A percentile compares a stretch with the other conserved stretches of the same genome.
These are phyloP conservation scores for Drosophila kohkoa DNA, from an alignment of 1,140 invertebrate species.

Conservation along the genomic window DNA sequence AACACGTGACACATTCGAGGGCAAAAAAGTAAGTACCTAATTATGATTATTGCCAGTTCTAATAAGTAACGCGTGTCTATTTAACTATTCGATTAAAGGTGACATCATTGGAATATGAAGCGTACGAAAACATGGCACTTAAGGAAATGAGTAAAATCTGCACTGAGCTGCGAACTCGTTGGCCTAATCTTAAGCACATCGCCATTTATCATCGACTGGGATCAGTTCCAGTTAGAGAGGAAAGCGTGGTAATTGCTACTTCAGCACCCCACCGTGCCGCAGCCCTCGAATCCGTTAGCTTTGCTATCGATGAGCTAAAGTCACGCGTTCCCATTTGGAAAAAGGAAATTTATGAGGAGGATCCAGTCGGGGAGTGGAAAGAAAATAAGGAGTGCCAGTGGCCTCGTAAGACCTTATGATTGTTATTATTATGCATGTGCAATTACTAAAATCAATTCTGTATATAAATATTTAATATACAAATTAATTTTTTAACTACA, in stretches of 20 bases:
- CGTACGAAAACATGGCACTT: constrained; percentile 95
- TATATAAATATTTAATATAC: constrained; percentile 7
- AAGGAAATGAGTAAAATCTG: constrained; percentile 94
- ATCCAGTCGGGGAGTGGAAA: constrained; percentile 88
- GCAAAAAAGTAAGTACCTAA: constrained; percentile 88
- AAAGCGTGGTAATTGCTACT: constrained; percentile 95
- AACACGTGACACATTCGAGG: constrained; percentile 95
- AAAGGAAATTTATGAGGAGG: constrained; percentile 94
- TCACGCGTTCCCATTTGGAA: constrained; percentile 97
- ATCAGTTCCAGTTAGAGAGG: constrained; percentile 93
- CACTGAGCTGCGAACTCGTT: constrained; percentile 88
- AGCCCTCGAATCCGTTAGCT: constrained; percentile 92
- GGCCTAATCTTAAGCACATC: constrained; percentile 91
- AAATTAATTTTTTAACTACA: constrained; percentile 18
- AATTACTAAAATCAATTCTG: constrained; percentile 3
- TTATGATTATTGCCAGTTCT: not conserved
- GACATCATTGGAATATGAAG: constrained; percentile 94
- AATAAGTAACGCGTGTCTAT: not conserved
- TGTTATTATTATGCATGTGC: constrained; percentile 7
- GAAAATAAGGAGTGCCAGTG: constrained; percentile 92
- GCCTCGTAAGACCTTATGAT: constrained; percentile 82
- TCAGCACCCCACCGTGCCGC: constrained; percentile 94
- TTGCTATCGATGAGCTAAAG: constrained; percentile 95
- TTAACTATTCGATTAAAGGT: constrained; percentile 86
- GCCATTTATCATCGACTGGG: constrained; percentile 94